phyloP scores from a whole-genome alignment of 2,888 invertebrate genomes.

The Himalopsyche anomala region DNA sequence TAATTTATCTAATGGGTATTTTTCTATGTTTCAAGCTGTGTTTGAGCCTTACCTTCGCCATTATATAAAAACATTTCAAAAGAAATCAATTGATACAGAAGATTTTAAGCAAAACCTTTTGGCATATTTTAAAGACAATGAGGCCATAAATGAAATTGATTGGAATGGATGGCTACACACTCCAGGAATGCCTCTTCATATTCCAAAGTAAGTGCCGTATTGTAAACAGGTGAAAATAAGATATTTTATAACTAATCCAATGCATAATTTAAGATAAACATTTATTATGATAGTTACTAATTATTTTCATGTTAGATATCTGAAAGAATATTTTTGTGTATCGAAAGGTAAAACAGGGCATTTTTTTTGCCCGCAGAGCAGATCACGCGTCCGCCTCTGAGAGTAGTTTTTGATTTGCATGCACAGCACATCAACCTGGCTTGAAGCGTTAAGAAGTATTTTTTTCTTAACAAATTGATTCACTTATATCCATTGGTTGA shows the following conservation, averaged over 20 bases:
- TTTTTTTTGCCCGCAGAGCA: no score
- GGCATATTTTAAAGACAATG: constrained; percentile 81
- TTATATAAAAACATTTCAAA: constrained; percentile 88
- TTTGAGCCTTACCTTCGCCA: constrained; percentile 91
- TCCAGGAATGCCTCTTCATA: constrained; percentile 92
- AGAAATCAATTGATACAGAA: constrained; percentile 88
- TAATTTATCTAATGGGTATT: not conserved
- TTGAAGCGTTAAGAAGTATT: no score
- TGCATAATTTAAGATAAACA: no score
- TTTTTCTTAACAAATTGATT: no score
- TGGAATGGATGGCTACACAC: constrained; percentile 90
- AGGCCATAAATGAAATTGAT: constrained; percentile 81
- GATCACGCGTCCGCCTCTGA: no score
- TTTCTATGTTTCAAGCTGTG: constrained; percentile 70
- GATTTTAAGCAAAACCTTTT: constrained; percentile 87
- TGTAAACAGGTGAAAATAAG: not conserved
- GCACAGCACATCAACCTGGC: no score
- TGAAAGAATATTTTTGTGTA: no score
- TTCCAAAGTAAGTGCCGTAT: constrained; percentile 81
- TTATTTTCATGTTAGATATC: no score
- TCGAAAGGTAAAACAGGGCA: no score
- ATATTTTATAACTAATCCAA: not conserved
- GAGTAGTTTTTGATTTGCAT: no score
- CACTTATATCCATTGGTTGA: no score
- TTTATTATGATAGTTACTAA: no score